Base-by-base conservation (phyloP, 2,888 invertebrate species). In the Pachycephus smyrnensis region DNA sequence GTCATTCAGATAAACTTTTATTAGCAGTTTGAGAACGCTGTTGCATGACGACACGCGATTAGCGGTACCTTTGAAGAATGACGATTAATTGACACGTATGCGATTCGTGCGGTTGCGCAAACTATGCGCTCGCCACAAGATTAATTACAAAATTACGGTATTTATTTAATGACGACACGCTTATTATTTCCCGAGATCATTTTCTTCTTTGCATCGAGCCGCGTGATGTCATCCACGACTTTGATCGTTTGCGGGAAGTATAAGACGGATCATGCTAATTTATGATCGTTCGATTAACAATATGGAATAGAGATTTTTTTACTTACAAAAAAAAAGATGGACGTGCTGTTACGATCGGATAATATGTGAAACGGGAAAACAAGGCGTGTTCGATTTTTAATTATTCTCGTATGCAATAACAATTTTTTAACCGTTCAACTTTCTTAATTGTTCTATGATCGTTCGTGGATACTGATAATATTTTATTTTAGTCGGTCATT, bases 51-150 rank as follows among this genome's bases (percentile, higher is more conserved):
- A 73, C 76, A 76, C 35, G 77, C 31, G 69, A 33, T 40, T 75
- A 81, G 81, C 81, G 82, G 82, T 80, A 80, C 78, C 78, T 79
- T 81, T 82, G 81, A 80, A 79, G 81, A 82, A 33, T 1, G 4
- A 81, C 81, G 75, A 82, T 82, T 79, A 77, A 68, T 76, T 31
- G 68, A 71, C 76, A 74, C 73, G 33, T 31, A 37, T 75, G 76
- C 69, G 40, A 36, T 37, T 30, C 69, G 31, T 68, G 74, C 69
- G 55, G 36, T 75, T 31, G 69, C 71, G 69, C 40, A 55, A 55
- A 23, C 40, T 15, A 55, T 55, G 40, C 15, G 40, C 23, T 55
- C 23, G 23, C 23, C 23, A 6, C 23, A 23, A 23, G 40, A 55
- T 55, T 55, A 55, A 55, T 55, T 55, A 55, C 2, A 23, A 23